Evolutionary conservation across 2,113 vertebrate genomes (phyloP), one percentile per base, ranked within the genome.

Genomic region (Seriola aureovittata): DNA sequence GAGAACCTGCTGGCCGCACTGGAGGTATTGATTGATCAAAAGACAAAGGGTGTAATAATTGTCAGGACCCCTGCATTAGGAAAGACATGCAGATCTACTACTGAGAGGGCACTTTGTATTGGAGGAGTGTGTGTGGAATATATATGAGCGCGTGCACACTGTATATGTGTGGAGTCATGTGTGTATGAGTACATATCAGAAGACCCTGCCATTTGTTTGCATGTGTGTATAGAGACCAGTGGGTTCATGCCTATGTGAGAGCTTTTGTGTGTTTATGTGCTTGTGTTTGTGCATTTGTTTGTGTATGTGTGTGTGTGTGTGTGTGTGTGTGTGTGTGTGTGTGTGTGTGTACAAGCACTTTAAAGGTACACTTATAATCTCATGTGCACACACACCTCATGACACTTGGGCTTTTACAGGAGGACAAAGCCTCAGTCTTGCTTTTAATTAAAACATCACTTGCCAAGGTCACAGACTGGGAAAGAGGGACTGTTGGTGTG

Each of bases 391-490:
- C 55, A 85, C 63, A 65, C 58, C 16, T 71, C 67, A 38, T 57
- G 81, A 90, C 80, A 78, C 84, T 82, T 83, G 38, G 29, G 63
- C 63, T 89, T 80, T 80, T 79, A 77, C 46, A 69, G 65, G 50
- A 75, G 71, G 59, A 90, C 74, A 92, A 91, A 88, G 75, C 59
- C 68, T 80, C 57, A 36, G 75, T 84, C 63, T 81, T 32, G 11
- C 67, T 78, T 87, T 91, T 92, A 92, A 92, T 91, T 89, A 92
- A 90, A 90, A 84, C 80, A 80, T 86, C 81, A 63, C 72, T 82
- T 77, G 65, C 85, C 83, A 89, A 90, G 84, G 91, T 92, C 86
- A 91, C 66, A 78, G 88, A 34, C 16, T 44, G 80, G 68, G 66
- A 70, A 84, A 75, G 38, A 32, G 34, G 29, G 65, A 63, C 19